Percentiles rank a stretch among this genome's conserved stretches.
Conservation (phyloP, 2,888 invertebrate genomes). For the Thalpophila matura region DNA sequence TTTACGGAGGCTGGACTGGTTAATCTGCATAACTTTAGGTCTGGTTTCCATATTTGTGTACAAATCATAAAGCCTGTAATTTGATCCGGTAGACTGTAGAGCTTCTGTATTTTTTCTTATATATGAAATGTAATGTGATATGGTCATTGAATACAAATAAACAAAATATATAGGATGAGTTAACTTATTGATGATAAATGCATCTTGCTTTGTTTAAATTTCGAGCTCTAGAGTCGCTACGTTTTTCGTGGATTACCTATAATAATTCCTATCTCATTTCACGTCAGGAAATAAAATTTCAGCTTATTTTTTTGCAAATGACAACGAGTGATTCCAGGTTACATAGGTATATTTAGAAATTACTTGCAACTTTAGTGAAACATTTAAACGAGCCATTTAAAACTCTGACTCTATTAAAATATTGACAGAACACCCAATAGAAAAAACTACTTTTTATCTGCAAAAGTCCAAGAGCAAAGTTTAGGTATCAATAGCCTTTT, state of each 20-base stretch:
- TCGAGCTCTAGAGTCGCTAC: not conserved
- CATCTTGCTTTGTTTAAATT: not conserved
- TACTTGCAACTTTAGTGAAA: constrained; percentile 26
- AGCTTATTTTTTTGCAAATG: constrained; percentile 2
- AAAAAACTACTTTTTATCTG: constrained; percentile 25
- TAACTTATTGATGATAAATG: no score
- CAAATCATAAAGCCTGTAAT: not conserved
- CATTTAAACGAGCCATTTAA: constrained; percentile 22
- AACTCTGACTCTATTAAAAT: constrained; percentile 21
- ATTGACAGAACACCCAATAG: not conserved
- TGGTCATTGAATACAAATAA: no score
- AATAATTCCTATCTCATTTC: not conserved
- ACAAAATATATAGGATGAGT: no score
- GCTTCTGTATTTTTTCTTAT: no score
- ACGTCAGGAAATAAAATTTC: not conserved
- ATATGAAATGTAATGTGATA: no score
- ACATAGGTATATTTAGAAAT: constrained; percentile 12
- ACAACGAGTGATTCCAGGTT: not conserved
- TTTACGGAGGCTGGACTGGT: not conserved
- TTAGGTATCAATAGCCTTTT: constrained; percentile 48
- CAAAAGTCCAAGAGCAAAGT: constrained; percentile 23
- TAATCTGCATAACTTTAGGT: constrained; percentile 42
- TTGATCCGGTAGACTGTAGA: not conserved
- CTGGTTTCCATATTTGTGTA: constrained; percentile 14
- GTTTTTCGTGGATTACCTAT: no score